Evolutionary conservation across 2,113 vertebrate genomes (phyloP), one percentile per base, ranked within the genome.

Genomic region (Mohoua ochrocephala): DNA sequence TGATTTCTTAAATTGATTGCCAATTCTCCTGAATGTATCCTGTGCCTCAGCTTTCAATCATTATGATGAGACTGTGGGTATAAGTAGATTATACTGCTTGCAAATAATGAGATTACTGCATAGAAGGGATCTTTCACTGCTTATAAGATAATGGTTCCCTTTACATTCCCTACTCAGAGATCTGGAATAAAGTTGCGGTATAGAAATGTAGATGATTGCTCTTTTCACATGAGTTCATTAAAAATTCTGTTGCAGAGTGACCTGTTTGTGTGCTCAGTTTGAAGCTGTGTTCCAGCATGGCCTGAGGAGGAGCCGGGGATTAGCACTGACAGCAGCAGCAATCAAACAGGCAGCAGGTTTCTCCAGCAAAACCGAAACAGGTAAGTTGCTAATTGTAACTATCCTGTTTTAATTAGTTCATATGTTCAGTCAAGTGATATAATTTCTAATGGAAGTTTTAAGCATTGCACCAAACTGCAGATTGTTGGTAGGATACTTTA

Each of bases 221-320:
- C 15, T 64, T 74, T 74, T 77, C 35, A 6, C 17, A 0, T 19
- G n/a, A 18, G 45, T 88, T 77, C 21, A 30, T 52, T 84, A 80
- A 91, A 78, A 91, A 24, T 96, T 96, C 73, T 93, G 13, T 96
- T 91, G 82, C 98, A 99, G 99, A 97, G 99, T 99, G 54, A 99
- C 99, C 83, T 99, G 99, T 92, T 97, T 99, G 79, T 99, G 99
- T 37, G 99, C 99, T 89, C 99, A 99, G 98, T 99, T 99, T 89
- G 99, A 99, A 95, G 98, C 98, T 0, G 99, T 99, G 87, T 97
- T 99, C 80, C 99, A 99, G 97, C 99, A 99, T 19, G 99, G 99
- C 57, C 97, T 99, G 98, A 99, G 98, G 98, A 99, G 99, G 97
- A 99, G 98, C 82, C 97, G 99, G 41, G 99, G 99, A 10, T 87